Evolutionary conservation across 2,113 vertebrate species (phyloP).

Genomic region (Noctilio leporinus): DNA sequence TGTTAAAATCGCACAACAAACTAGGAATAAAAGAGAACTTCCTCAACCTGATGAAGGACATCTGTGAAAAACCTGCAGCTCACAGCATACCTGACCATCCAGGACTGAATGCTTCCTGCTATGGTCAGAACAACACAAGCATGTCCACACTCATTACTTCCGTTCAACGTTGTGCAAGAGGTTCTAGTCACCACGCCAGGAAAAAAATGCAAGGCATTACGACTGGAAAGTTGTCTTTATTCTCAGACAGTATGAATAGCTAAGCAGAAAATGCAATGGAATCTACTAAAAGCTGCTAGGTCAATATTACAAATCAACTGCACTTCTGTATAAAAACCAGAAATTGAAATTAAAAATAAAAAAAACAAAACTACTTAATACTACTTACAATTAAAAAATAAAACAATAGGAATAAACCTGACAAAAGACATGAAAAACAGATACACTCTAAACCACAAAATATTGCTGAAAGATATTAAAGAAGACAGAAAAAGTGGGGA

Average conservation of each 20-base stretch:
- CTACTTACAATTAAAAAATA: background rate
- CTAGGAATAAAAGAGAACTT: background rate
- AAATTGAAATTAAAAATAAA: background rate
- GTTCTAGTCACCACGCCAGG: background rate
- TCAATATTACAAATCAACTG: background rate
- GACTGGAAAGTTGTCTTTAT: background rate
- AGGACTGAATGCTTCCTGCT: background rate
- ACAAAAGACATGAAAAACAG: background rate
- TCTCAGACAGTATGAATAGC: background rate
- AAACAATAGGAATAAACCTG: background rate
- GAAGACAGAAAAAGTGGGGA: background rate
- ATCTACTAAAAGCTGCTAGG: background rate
- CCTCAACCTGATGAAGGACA: background rate
- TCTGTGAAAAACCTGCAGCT: background rate
- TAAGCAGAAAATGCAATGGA: background rate
- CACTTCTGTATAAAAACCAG: background rate
- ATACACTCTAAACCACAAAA: background rate
- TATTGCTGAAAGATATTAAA: background rate
- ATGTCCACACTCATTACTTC: background rate
- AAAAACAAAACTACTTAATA: background rate
- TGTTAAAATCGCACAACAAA: background rate
- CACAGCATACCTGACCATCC: background rate
- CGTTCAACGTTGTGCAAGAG: background rate
- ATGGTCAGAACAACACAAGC: background rate
- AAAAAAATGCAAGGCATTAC: background rate